Base-by-base conservation (phyloP, 2,113 vertebrate species). In the Epinephelus cyanopodus region DNA sequence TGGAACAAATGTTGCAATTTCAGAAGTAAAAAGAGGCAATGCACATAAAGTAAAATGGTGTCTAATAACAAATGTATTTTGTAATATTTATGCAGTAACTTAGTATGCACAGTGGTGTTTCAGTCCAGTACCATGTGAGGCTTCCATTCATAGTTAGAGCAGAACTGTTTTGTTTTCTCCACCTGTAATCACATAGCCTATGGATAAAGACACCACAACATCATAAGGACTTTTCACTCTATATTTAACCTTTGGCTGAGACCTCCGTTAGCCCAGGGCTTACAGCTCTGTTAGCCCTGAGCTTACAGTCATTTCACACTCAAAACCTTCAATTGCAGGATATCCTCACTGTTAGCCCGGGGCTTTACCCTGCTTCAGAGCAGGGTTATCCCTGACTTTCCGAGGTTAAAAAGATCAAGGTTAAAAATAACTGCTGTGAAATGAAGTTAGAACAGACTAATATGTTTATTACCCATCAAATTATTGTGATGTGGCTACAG, bases 261-360 rank as follows among this genome's bases (percentile, higher is more conserved):
- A 70, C 2, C 29, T n/a, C 29, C 14, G 6, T 75, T 73, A 72
- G 39, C 61, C 8, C 7, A 6, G 62, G 50, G 79, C 45, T 87
- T 79, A 86, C 21, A 67, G 62, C 53, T 89, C 77, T 53, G 56
- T 79, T 48, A 76, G 61, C 65, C 29, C n/a, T 61, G 71, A 84
- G 80, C 77, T 88, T 78, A 76, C 33, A 70, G 63, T 56, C 23
- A 63, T 70, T 82, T 72, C 58, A 56, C 57, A 61, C 48, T 57
- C 50, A 74, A 54, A 82, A 73, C 86, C 42, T 79, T 90, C 82
- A 92, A 77, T 85, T 82, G 66, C 39, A 23, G 37, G 47, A 74
- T 60, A 77, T 75, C 57, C 52, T 19, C 6, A 72, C 80, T 42
- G 70, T 50, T 19, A 79, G 25, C 60, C 21, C 27, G 2, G 0